phyloP scores from a whole-genome alignment of 2,888 invertebrate genomes.

The Thumatha senex region DNA sequence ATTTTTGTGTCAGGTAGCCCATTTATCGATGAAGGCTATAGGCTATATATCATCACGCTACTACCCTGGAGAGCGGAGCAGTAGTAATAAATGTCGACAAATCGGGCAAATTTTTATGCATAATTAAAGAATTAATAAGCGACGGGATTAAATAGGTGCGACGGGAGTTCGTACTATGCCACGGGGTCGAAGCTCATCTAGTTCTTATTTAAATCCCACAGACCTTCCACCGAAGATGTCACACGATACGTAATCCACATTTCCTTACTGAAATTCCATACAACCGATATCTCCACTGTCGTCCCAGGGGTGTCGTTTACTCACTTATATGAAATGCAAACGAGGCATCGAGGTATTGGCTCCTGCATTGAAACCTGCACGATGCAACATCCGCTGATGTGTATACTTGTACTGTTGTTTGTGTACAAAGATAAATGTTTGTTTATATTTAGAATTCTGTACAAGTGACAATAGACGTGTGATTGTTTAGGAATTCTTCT shows the following conservation, averaged over 20 bases:
- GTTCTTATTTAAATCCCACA: too few species aligned
- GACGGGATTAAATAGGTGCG: too few species aligned
- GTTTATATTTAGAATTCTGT: background rate
- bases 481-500: too few species aligned
- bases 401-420: slow-evolving; percentile 1
- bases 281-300: background rate
- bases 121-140: too few species aligned
- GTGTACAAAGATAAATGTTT: background rate
- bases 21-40: too few species aligned
- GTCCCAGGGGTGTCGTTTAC: slow-evolving; percentile 47
- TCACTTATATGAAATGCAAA: slow-evolving; percentile 52
- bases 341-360: slow-evolving; percentile 37
- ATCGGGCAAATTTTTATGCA: too few species aligned
- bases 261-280: slow-evolving; percentile 10
- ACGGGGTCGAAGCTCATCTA: too few species aligned
- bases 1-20: too few species aligned
- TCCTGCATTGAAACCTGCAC: slow-evolving; percentile 54
- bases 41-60: too few species aligned
- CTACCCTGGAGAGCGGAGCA: too few species aligned
- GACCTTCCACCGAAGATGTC: background rate
- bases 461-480: background rate
- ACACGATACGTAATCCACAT: background rate
- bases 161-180: too few species aligned
- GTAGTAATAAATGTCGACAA: too few species aligned
- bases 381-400: slow-evolving; percentile 33